Conservation (phyloP, 2,888 invertebrate genomes). For the Tholera decimalis region DNA sequence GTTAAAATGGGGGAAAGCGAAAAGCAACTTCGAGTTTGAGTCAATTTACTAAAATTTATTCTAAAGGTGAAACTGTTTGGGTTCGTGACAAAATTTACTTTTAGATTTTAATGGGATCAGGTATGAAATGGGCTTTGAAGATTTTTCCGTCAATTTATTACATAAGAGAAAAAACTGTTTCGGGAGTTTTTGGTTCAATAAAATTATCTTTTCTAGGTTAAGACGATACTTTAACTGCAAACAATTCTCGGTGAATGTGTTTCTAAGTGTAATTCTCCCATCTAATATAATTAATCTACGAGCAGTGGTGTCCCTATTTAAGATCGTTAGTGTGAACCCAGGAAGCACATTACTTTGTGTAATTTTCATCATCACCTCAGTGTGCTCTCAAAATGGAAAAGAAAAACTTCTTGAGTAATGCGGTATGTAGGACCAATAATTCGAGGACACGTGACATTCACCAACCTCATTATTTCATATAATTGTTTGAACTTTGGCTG, state of each 20-base stretch:
- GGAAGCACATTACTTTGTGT: no score
- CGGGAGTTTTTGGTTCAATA: neutral
- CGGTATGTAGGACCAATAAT: no score
- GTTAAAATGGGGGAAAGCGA: constrained; percentile 54
- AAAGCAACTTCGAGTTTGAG: constrained; percentile 56
- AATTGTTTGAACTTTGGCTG: no score
- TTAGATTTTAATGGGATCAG: constrained; percentile 39
- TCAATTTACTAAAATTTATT: constrained; percentile 56
- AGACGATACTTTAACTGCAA: neutral
- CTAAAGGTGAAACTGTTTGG: constrained; percentile 47
- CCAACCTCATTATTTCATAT: no score
- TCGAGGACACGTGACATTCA: no score
- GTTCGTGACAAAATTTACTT: constrained; percentile 37
- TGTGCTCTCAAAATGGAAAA: no score
- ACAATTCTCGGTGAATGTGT: neutral
- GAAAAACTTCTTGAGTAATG: no score
- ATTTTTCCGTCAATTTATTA: constrained; percentile 34
- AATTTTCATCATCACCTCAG: no score
- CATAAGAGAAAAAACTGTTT: constrained; percentile 14
- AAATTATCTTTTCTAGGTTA: neutral
- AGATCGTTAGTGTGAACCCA: no score
- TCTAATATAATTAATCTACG: no score
- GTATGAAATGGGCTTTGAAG: constrained; percentile 32
- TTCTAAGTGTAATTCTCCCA: neutral
- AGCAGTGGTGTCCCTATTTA: no score